Evolutionary conservation across 2,797 vertebrate genomes (phyloP).

Genomic region (Furcifer pardalis): DNA sequence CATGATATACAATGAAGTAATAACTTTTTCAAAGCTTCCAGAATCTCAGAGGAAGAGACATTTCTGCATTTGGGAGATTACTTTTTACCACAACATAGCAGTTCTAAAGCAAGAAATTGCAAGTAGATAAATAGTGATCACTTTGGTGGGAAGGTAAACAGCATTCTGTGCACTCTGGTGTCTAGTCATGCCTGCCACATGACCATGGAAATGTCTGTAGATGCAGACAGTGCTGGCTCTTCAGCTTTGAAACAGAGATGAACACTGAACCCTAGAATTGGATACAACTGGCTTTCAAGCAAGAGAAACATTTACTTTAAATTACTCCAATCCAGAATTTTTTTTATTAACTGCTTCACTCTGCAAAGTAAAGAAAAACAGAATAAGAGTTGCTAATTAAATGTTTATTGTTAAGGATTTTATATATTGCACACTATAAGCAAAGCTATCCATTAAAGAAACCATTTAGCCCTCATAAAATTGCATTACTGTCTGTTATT

Average conservation of each 20-base stretch:
- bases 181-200: too few species aligned
- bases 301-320: too few species aligned
- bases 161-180: too few species aligned
- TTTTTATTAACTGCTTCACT: conserved; percentile 57
- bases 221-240: too few species aligned
- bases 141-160: too few species aligned
- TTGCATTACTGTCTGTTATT: conserved; percentile 69
- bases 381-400: conserved; percentile 67
- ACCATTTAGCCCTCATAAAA: conserved; percentile 62
- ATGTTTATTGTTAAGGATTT: conserved; percentile 73
- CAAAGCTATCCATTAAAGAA: conserved; percentile 67
- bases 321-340: conserved; percentile 55
- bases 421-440: conserved; percentile 59
- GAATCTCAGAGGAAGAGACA: neutral
- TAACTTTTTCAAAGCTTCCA: conserved; percentile 1
- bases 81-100: conserved; percentile 40
- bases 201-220: too few species aligned
- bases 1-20: neutral
- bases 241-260: too few species aligned
- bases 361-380: conserved; percentile 57
- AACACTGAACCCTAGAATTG: too few species aligned
- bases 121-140: too few species aligned
- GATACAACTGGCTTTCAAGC: too few species aligned
- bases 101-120: too few species aligned
- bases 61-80: conserved; percentile 4